These are phyloP conservation scores for Pemphredon lugubris DNA, from an alignment of 2,888 invertebrate genomes.

Conservation along the genomic window DNA sequence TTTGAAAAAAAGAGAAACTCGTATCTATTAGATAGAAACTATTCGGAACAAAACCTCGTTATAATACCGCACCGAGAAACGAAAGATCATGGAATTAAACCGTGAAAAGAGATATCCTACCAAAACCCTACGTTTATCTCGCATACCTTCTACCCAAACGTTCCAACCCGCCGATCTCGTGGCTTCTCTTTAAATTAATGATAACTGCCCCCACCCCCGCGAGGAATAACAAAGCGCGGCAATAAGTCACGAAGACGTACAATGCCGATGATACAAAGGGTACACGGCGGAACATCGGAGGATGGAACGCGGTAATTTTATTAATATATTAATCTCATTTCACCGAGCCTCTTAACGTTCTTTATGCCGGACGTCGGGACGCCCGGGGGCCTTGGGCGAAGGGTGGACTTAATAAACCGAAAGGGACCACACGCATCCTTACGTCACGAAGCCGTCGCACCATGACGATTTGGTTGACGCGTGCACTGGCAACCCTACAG, in stretches of 20 bases:
- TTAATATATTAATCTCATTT: constrained; percentile 52
- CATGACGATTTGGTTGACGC: constrained; percentile 47
- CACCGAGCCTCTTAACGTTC: constrained; percentile 28
- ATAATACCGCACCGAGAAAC: too few relatives aligned
- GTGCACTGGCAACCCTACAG: constrained; percentile 12
- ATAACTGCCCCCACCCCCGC: neutral
- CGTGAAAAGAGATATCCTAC: too few relatives aligned
- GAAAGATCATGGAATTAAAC: too few relatives aligned
- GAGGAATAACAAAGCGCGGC: neutral
- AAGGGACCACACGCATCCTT: constrained; percentile 55
- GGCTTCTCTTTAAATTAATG: neutral
- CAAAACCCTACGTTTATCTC: too few relatives aligned
- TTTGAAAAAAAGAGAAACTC: too few relatives aligned
- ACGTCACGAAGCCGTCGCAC: constrained; percentile 44
- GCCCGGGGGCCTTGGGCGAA: constrained; percentile 32
- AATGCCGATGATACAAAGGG: constrained; percentile 1
- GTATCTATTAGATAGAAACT: too few relatives aligned
- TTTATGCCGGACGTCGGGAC: constrained; percentile 8
- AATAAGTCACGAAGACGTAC: neutral
- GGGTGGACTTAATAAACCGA: constrained; percentile 55
- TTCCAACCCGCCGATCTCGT: too few relatives aligned
- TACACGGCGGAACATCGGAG: neutral
- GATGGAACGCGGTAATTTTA: constrained; percentile 29
- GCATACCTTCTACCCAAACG: too few relatives aligned
- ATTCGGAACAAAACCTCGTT: too few relatives aligned